Base-by-base conservation (phyloP, 2,888 invertebrate species). In the Ennomos fuscantarius region DNA sequence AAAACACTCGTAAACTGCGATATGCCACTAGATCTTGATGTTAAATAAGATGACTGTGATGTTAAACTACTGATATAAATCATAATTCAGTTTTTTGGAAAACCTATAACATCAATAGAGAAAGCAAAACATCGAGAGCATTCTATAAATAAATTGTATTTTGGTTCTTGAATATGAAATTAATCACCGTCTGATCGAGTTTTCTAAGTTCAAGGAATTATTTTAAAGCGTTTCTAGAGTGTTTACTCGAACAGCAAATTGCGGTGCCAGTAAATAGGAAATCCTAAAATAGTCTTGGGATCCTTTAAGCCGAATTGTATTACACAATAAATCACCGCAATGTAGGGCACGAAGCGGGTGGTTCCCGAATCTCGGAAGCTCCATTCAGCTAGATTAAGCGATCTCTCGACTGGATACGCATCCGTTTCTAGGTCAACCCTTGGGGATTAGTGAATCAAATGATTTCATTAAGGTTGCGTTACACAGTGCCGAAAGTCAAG, bases 361-460 rank as follows among this genome's bases (percentile, higher is more conserved):
- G 50, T 60, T 59, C 62, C 58, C 64, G 60, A 59, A 71, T 66
- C 68, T 72, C 51, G 65, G 61, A 65, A 70, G 61, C 52, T 60
- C 55, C 63, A 68, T 71, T 73, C 60, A 42, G 54, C 56, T 53
- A 68, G 75, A 76, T 78, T 76, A 74, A 74, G 59, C 63, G 66
- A 72, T 73, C 67, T 62, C 59, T 70, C 69, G 57, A 54, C 51
- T 56, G 40, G 48, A 61, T 57, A 65, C 53, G 55, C 60, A 55
- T 52, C 48, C 63, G 69, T 72, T 74, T 78, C 63, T 76, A 62
- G 78, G 73, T 59, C 74, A 67, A 66, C 63, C 66, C 49, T 52
- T 67, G 50, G 63, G 64, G 68, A 73, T 77, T 73, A 73, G 60
- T 62, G 58, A 46, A 60, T 58, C 63, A 64, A 62, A 69, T 49